These are phyloP conservation scores for Amaurobius ferox DNA, from an alignment of 2,888 invertebrate species.

Conservation along the genomic window DNA sequence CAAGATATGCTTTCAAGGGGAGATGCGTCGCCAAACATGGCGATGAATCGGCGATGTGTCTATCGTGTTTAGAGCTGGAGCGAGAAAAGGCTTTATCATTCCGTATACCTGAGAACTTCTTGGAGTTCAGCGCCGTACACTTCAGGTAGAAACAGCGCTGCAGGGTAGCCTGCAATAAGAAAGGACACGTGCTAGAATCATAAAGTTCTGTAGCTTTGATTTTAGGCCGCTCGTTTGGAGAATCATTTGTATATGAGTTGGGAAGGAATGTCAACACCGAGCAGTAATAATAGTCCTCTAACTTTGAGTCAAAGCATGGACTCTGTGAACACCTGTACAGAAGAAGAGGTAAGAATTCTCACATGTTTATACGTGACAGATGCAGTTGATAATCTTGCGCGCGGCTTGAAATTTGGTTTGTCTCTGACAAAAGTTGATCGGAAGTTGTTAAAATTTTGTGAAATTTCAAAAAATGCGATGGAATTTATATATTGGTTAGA, in stretches of 20 bases:
- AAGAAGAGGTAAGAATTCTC: constrained; percentile 60
- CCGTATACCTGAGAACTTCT: constrained; percentile 47
- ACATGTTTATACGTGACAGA: background rate
- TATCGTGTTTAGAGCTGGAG: constrained; percentile 30
- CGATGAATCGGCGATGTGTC: constrained; percentile 32
- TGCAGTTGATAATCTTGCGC: background rate
- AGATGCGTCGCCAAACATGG: constrained; percentile 48
- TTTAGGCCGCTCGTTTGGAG: constrained; percentile 5
- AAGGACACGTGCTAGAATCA: constrained; percentile 38
- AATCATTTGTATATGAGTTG: constrained; percentile 58
- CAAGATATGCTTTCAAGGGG: background rate
- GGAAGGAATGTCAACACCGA: constrained; percentile 67
- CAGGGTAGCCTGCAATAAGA: constrained; percentile 28
- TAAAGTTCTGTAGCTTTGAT: background rate
- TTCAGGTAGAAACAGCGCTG: constrained; percentile 42
- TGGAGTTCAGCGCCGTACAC: constrained; percentile 49
- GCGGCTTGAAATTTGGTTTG: background rate
- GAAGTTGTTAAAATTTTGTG: too few species aligned
- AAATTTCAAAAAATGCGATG: too few species aligned
- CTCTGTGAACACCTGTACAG: constrained; percentile 67
- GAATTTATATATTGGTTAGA: too few species aligned
- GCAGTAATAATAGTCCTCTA: constrained; percentile 66
- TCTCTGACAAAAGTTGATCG: too few species aligned
- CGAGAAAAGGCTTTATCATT: constrained; percentile 62
- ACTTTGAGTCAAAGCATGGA: constrained; percentile 72